phyloP scores from a whole-genome alignment of 2,888 invertebrate genomes.

The Syrphus vitripennis region DNA sequence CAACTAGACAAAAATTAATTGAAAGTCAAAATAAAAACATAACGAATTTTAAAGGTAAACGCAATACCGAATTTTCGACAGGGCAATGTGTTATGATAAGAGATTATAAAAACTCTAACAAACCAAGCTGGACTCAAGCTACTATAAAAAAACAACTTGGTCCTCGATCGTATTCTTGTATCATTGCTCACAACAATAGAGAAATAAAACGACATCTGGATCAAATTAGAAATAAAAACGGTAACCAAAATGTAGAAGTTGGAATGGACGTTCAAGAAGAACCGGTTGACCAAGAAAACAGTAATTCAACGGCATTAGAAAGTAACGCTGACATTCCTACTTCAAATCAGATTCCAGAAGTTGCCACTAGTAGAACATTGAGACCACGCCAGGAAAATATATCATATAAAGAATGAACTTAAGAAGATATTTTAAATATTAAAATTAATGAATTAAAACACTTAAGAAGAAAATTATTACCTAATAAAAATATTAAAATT shows the following conservation, averaged over 20 bases:
- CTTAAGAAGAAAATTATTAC: too few species aligned
- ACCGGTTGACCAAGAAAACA: too few species aligned
- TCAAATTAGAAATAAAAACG: too few species aligned
- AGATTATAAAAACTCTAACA: conserved; percentile 59
- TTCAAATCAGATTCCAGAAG: background rate
- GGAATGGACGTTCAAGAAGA: too few species aligned
- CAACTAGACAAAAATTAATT: conserved; percentile 19
- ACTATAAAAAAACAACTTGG: conserved; percentile 46
- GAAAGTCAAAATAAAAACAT: conserved; percentile 28
- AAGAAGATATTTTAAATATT: too few species aligned
- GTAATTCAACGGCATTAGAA: background rate
- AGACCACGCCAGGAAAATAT: too few species aligned
- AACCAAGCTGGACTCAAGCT: conserved; percentile 55
- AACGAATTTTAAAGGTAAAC: conserved; percentile 32
- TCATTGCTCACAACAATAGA: background rate
- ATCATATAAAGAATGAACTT: too few species aligned
- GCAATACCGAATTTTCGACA: conserved; percentile 16
- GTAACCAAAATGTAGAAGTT: too few species aligned
- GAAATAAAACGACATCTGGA: background rate
- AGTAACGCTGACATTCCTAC: background rate
- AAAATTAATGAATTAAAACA: too few species aligned
- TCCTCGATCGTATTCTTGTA: too few species aligned
- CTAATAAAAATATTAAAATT: too few species aligned
- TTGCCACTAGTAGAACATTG: background rate
- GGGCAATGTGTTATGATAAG: conserved; percentile 48